Evolutionary conservation across 2,113 vertebrate species (phyloP).

Genomic region (Geococcyx californianus): DNA sequence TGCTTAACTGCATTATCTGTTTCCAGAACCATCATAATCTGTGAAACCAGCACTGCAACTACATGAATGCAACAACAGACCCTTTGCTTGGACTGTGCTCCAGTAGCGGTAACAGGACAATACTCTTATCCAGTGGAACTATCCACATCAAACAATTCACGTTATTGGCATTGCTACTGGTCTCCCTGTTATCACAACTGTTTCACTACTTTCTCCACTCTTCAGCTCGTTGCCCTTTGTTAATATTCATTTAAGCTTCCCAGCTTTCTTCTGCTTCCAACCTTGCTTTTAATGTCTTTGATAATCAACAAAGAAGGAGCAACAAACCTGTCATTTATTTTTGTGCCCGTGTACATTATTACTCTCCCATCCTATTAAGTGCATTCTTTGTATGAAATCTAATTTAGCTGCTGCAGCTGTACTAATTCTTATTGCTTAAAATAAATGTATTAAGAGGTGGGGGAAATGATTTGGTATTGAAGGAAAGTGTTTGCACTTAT

Average conservation of each 20-base stretch:
- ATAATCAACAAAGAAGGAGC: background rate
- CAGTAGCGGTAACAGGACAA: accelerated
- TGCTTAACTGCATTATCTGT: background rate
- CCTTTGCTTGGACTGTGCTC: background rate
- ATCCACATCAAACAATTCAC: background rate
- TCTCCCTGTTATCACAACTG: background rate
- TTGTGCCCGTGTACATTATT: background rate
- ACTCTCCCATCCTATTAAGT: background rate
- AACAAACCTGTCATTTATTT: background rate
- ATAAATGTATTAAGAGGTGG: background rate
- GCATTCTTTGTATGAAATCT: background rate
- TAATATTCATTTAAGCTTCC: background rate
- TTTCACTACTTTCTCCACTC: background rate
- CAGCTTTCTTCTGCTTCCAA: background rate
- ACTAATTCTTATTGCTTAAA: background rate
- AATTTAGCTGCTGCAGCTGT: background rate
- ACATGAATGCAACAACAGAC: background rate
- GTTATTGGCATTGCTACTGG: background rate
- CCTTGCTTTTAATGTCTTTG: background rate
- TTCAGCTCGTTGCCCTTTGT: background rate
- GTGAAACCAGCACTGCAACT: background rate
- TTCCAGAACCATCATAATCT: background rate
- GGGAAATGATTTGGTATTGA: background rate
- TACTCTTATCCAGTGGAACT: background rate
- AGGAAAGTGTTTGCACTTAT: background rate